phyloP scores from a whole-genome alignment of 2,113 vertebrate species.

The Cinclus cinclus region DNA sequence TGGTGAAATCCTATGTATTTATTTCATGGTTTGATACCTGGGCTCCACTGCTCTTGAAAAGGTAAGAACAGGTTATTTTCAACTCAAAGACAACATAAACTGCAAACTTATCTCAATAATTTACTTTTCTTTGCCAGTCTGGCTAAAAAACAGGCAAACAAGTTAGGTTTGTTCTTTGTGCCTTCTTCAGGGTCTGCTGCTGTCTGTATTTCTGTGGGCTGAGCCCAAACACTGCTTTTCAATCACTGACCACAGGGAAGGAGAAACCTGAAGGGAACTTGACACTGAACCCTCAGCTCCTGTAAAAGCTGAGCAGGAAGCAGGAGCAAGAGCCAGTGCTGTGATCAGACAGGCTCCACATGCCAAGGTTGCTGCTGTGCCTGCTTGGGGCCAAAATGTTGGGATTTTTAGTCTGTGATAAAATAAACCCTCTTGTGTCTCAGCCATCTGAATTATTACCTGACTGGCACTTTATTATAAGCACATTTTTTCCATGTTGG shows the following conservation, averaged over 20 bases:
- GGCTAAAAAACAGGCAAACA: not conserved
- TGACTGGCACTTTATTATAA: conserved; percentile 47
- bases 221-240: not conserved
- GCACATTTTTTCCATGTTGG: not conserved
- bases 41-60: not conserved
- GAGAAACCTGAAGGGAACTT: not conserved
- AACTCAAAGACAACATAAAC: not conserved
- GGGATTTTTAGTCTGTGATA: not conserved
- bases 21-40: not conserved
- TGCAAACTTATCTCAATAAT: rapidly evolving
- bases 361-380: not conserved
- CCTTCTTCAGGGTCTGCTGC: not conserved
- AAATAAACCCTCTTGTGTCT: not conserved
- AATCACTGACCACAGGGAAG: not conserved
- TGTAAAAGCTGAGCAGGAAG: not conserved
- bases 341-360: not conserved
- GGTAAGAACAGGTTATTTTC: not conserved
- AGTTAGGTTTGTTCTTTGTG: not conserved
- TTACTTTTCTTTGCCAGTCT: not conserved
- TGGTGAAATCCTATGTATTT: not conserved
- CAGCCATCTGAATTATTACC: conserved; percentile 27
- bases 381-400: not conserved
- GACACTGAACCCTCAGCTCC: not conserved
- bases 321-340: not conserved
- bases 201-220: not conserved